Conservation (phyloP, 1,140 invertebrate species). For the Sycophaga agraensis region DNA sequence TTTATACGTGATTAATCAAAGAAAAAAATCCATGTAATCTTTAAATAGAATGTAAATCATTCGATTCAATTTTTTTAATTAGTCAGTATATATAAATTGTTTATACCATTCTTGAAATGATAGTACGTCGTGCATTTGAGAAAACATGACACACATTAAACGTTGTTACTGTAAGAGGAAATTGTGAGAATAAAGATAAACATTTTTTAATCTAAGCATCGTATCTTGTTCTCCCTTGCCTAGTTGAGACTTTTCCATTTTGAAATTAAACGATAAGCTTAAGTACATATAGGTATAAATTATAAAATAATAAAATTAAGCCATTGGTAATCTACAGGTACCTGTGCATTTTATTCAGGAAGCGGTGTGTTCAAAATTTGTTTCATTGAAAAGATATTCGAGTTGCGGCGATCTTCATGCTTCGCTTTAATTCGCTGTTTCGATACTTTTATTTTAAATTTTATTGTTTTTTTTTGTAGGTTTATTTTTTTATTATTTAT, state of each 20-base stretch:
- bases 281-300: constrained; percentile 15
- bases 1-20: no score
- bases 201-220: constrained; percentile 9
- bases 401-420: no score
- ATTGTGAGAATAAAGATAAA: constrained; percentile 10
- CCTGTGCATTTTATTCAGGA: constrained; percentile 12
- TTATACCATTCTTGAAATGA: constrained; percentile 17
- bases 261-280: not conserved
- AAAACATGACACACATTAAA: not conserved
- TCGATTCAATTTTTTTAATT: no score
- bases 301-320: not conserved
- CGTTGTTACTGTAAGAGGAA: constrained; percentile 4
- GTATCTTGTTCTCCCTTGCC: constrained; percentile 6
- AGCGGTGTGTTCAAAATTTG: no score
- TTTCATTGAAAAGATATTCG: no score
- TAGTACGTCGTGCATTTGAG: not conserved
- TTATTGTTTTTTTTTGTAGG: no score
- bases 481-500: no score
- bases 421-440: no score
- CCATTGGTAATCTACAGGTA: not conserved
- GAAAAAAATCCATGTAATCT: no score
- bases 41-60: no score
- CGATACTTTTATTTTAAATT: no score
- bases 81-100: no score
- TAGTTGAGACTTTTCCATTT: not conserved